Base-by-base conservation (phyloP, 2,797 vertebrate species). In the Silurus aristotelis region DNA sequence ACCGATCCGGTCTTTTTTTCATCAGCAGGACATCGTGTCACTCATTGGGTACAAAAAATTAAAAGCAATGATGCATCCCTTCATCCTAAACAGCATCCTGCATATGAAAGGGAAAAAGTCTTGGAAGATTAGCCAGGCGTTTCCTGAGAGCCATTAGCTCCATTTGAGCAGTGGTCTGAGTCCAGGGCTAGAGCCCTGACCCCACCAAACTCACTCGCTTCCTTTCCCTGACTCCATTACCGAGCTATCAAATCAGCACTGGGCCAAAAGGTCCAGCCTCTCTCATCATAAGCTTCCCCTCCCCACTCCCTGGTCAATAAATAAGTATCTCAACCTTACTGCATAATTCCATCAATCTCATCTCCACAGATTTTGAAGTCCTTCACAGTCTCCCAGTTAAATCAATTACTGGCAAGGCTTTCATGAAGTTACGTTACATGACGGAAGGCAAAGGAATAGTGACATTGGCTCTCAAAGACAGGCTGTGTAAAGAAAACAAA, bases 371-470 rank as follows among this genome's bases (percentile, higher is more conserved):
- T 88, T 91, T 90, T 90, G 72, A 90, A 91, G 89, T 89, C 90
- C 90, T 90, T 90, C 90, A 90, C 88, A 89, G 91, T 89, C 89
- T 85, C 87, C 88, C 89, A 90, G 88, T 91, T 89, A 90, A 92
- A 91, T 90, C 89, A 89, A 92, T 92, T 89, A 90, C 86, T 78
- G 83, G 78, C 84, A 73, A 27, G 71, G 83, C 87, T 89, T 87
- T 90, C 88, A 89, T 90, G 87, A 90, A 90, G 89, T 88, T 89
- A 84, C 81, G 43, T 85, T 75, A 81, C 84, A 71, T 82, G 71
- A 84, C 60, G 25, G 81, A 78, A 87, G 80, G 80, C 70, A 25
- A 84, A 85, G 82, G 71, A 86, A 84, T 55, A 80, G 55, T 83
- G 81, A 82, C 82, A 87, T 66, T 76, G 82, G 56, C 83, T 85